Evolutionary conservation across 2,888 invertebrate species (phyloP).

Genomic region (Hydraecia micacea): DNA sequence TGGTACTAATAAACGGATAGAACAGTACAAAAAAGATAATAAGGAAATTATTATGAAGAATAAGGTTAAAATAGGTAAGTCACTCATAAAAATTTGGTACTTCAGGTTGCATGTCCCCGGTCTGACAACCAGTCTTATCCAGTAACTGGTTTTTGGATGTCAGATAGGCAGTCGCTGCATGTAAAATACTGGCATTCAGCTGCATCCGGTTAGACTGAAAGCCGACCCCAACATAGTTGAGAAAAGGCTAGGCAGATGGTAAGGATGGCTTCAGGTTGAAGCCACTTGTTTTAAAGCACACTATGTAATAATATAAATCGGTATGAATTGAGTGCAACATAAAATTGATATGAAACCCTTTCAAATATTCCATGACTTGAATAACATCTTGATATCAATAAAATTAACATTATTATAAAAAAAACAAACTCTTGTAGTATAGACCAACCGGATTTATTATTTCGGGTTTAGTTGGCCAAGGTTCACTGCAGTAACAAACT

Average conservation of each 20-base stretch:
- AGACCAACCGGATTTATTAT: slow-evolving; percentile 24
- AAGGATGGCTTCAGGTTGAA: no score
- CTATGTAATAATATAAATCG: slow-evolving; percentile 16
- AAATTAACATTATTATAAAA: slow-evolving; percentile 7
- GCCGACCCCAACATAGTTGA: no score
- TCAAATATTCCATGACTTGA: slow-evolving; percentile 17
- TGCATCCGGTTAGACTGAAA: no score
- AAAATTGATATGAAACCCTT: slow-evolving; percentile 6
- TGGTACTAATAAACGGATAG: slow-evolving; percentile 96
- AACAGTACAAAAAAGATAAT: slow-evolving; percentile 97
- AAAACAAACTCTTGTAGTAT: background rate
- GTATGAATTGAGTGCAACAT: background rate
- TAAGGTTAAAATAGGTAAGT: slow-evolving; percentile 92
- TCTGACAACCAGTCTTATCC: no score
- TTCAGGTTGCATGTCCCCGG: background rate
- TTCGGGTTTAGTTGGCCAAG: slow-evolving; percentile 31
- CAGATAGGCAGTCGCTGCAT: no score
- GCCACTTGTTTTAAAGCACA: background rate
- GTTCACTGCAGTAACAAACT: background rate
- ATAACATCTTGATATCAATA: slow-evolving; percentile 36
- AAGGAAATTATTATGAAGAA: slow-evolving; percentile 95
- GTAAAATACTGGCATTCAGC: no score
- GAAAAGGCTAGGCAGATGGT: no score
- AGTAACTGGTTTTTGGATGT: background rate
- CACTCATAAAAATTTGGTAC: background rate